Base-by-base conservation (phyloP, 2,888 invertebrate genomes). In the Mechanitis mazaeus region DNA sequence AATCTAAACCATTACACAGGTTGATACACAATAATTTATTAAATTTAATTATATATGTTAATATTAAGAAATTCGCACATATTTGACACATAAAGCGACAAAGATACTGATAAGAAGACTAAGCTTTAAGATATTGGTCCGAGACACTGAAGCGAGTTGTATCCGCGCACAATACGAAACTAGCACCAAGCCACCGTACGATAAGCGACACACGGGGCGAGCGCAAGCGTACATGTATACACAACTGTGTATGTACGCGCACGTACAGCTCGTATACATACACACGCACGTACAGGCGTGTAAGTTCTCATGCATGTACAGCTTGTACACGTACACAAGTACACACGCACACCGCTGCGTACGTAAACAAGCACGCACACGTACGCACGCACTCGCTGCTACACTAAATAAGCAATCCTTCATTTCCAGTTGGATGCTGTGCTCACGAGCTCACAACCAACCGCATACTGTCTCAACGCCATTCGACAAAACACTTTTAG, bases 21-120 rank as follows among this genome's bases (percentile, higher is more conserved):
- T 89, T 79, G 87, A 86, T 87, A 89, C 85, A 88, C 81, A 81
- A 85, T 81, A 80, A 81, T 86, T 69, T 69, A 70, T 61, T 65
- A 61, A 61, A 68, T 50, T 68, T 81, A 81, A 82, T 84, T 81
- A 81, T 84, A 84, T 83, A 85, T 74, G 84, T 86, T 87, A 83
- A 88, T 83, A 83, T 85, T 83, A 83, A 84, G 83, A 85, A 85
- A 85, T 81, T 88, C 85, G 89, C 90, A 87, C 85, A 87, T 85
- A 87, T 88, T 90, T 90, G 89, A 90, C 90, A 90, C 89, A 88
- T 87, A 89, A 90, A 90, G 90, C 90, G 87, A 88, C 83, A 80
- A 82, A 82, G 80, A 85, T 84, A 85, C 73, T 78, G 79, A 79
- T 81, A 80, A 82, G 78, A 83, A 83, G 84, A 85, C 75, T 83